Evolutionary conservation across 2,113 vertebrate species (phyloP), one percentile per base, ranked within the genome.

Genomic region (Climacteris rufus): DNA sequence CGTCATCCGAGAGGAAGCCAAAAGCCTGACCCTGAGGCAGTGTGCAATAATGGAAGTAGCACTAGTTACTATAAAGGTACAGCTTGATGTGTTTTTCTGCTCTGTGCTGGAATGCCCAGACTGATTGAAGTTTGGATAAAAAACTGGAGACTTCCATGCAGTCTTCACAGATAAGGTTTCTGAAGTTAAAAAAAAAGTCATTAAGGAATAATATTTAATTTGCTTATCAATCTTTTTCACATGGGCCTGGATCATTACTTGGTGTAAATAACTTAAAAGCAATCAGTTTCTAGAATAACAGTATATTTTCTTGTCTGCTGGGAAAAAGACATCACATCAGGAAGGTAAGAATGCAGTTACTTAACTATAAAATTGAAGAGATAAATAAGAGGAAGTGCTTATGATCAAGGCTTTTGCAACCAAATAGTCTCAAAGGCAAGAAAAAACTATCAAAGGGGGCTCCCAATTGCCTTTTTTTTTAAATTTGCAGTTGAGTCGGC

Each of bases 51-150:
- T 99, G 99, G 99, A 99, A 59, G 98, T 98, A 60, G 99, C 99
- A 56, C 98, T 99, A 69, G 98, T 98, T 63, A 99, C 99, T 77
- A 99, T 99, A 96, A 99, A 99, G 99, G 99, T 99, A 97, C 75
- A 83, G 24, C 66, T 56, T 60, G 15, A 0, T 1, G 0, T 47
- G 8, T 0, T 21, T 40, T 60, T 30, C 66, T 86, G 7, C 59
- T 65, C 27, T 28, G 5, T 21, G 39, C 35, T 83, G 47, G 13
- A 68, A 11, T 35, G 24, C 65, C 30, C 8, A 24, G 25, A 28
- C 54, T 45, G 79, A 20, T 13, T 20, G 37, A 3, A 1, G 19
- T 79, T 21, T 17, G 24, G 12, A 53, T 70, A 28, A 60, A 64
- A 65, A 44, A 11, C 6, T 21, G 21, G 33, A 83, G 30, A 22